Percentiles rank a stretch among this genome's conserved stretches.
These are phyloP conservation scores for Mixornis gularis DNA, from an alignment of 2,113 vertebrate genomes.

Conservation along the genomic window DNA sequence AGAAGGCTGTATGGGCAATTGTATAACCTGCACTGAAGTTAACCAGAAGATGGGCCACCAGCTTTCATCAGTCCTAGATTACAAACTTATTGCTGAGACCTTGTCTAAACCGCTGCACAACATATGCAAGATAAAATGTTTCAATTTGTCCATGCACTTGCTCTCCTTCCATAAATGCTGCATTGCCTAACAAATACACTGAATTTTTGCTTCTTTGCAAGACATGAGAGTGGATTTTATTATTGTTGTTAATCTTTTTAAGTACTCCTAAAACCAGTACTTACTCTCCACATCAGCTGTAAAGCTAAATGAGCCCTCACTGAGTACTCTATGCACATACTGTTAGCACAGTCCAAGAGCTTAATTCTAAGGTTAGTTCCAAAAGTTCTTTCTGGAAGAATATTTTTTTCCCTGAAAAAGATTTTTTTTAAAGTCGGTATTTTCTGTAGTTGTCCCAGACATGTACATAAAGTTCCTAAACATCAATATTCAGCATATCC, in stretches of 20 bases:
- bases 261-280: background rate
- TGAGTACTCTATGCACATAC: background rate
- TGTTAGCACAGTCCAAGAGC: background rate
- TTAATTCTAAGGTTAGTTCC: background rate
- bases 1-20: background rate
- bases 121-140: background rate
- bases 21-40: background rate
- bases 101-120: background rate
- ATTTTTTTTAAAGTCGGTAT: rapidly evolving
- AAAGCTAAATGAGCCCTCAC: background rate
- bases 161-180: background rate
- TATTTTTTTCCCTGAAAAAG: background rate
- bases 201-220: background rate
- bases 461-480: background rate
- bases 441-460: background rate
- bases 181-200: background rate
- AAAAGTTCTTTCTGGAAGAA: background rate
- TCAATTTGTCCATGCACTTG: background rate
- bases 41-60: background rate
- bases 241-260: background rate
- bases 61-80: background rate
- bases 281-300: background rate
- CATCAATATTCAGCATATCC: background rate
- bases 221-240: background rate
- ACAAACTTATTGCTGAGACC: background rate